These are phyloP conservation scores for Triops longicaudatus DNA, from an alignment of 1,140 invertebrate species.

Conservation along the genomic window DNA sequence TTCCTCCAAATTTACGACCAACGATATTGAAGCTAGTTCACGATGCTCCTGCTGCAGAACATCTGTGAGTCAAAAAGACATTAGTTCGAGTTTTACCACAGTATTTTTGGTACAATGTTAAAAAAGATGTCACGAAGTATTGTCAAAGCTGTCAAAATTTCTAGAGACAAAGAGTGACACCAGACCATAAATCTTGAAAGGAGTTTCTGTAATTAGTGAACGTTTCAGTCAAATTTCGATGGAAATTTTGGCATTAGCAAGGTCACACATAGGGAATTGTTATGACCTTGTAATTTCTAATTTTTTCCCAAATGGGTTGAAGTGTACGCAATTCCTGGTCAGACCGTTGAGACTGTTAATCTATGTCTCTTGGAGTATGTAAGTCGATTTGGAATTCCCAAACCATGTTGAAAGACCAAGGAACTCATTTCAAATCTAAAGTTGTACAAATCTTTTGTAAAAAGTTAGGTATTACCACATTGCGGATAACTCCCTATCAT, in stretches of 20 bases:
- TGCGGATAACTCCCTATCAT: conserved; percentile 30
- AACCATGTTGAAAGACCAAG: conserved; percentile 33
- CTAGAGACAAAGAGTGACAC: no score
- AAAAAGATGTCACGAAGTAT: conserved; percentile 27
- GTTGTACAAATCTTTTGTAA: conserved; percentile 28
- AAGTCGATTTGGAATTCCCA: conserved; percentile 30
- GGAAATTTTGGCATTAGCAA: no score
- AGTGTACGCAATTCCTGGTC: neutral
- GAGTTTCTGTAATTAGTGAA: no score
- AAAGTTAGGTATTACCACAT: conserved; percentile 29
- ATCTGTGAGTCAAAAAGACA: conserved; percentile 29
- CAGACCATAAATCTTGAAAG: no score
- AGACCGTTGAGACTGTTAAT: conserved; percentile 12
- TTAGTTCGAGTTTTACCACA: conserved; percentile 22
- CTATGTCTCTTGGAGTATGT: neutral
- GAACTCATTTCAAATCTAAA: conserved; percentile 25
- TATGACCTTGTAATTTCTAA: neutral
- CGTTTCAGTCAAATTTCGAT: no score
- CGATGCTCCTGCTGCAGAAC: conserved; percentile 26
- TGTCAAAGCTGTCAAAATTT: conserved; percentile 29
- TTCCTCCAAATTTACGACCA: conserved; percentile 20
- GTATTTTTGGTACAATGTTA: conserved; percentile 30
- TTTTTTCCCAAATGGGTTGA: neutral
- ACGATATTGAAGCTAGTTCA: conserved; percentile 26
- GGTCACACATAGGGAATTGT: no score